These are phyloP conservation scores for Iphiclides podalirius DNA, from an alignment of 2,888 invertebrate species.

Conservation along the genomic window DNA sequence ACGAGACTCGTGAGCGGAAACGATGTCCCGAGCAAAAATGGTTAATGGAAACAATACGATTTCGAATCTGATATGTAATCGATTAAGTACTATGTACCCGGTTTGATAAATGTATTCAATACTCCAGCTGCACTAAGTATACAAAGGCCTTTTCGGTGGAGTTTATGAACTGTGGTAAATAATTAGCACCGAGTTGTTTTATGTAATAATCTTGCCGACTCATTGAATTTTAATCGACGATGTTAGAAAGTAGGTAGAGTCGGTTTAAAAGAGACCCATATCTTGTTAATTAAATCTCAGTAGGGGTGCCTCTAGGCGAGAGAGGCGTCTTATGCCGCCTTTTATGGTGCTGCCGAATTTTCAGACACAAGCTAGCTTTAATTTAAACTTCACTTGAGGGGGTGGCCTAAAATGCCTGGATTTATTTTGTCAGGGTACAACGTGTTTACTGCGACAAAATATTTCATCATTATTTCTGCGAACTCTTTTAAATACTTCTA, in stretches of 20 bases:
- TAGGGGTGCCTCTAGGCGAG: slow-evolving; percentile 63
- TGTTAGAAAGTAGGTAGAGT: slow-evolving; percentile 71
- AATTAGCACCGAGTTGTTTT: slow-evolving; percentile 39
- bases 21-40: slow-evolving; percentile 68
- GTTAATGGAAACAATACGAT: slow-evolving; percentile 68
- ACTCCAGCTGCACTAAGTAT: neutral
- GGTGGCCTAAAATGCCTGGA: slow-evolving; percentile 48
- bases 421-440: slow-evolving; percentile 48
- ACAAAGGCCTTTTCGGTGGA: neutral
- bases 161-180: slow-evolving; percentile 7
- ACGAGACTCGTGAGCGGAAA: slow-evolving; percentile 67
- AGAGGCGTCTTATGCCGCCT: slow-evolving; percentile 53
- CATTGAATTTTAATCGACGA: slow-evolving; percentile 73
- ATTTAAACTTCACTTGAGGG: slow-evolving; percentile 70
- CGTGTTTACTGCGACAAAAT: slow-evolving; percentile 45
- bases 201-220: slow-evolving; percentile 55
- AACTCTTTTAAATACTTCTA: too few relatives aligned
- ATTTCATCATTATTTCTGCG: slow-evolving; percentile 29
- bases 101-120: neutral
- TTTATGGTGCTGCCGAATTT: slow-evolving; percentile 69
- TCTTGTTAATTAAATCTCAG: slow-evolving; percentile 80
- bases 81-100: slow-evolving; percentile 45
- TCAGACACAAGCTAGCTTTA: slow-evolving; percentile 64
- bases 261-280: slow-evolving; percentile 75
- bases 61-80: slow-evolving; percentile 67